Evolutionary conservation across 2,113 vertebrate genomes (phyloP), one percentile per base, ranked within the genome.

Genomic region (Climacteris rufus): DNA sequence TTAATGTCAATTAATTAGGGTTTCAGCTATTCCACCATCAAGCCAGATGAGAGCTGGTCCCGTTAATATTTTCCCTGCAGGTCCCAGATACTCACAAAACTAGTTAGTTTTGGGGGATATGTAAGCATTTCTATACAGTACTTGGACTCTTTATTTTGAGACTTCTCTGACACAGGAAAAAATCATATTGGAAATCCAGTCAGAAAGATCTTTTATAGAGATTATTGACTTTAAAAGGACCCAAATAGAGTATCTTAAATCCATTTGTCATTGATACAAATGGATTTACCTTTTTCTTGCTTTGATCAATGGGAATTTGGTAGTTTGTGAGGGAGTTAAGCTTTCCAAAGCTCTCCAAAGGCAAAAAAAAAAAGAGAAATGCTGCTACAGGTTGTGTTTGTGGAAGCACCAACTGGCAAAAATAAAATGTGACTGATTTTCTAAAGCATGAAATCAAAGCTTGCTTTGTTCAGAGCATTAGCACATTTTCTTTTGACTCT

Each of bases 361-460:
- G 40, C 23, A 76, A 61, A 59, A 61, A 37, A 69, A 45, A 27
- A 23, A 75, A 45, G 49, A 18, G 33, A 40, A 22, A 80, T 6
- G 11, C 76, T 60, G 39, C 79, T 56, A 74, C 68, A 83, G 63
- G 85, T 95, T 86, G 56, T 60, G 52, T 94, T 83, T 90, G 59
- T 75, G 85, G 80, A 96, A 92, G 71, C 52, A 87, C 45, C 78
- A 74, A 68, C 56, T 44, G 89, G 28, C 10, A 7, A 72, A 50
- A 85, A 31, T 93, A 96, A 95, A 88, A 93, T 94, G 61, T 95
- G 88, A 87, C 93, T 90, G 79, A 93, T 80, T 86, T 92, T 63
- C 82, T 94, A 93, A 95, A 91, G 74, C 84, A 87, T 69, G 70
- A 96, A 95, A 97, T 91, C 85, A 94, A 96, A 96, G 93, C 85